Base-by-base conservation (phyloP, 2,113 vertebrate genomes). In the Cololabis saira region DNA sequence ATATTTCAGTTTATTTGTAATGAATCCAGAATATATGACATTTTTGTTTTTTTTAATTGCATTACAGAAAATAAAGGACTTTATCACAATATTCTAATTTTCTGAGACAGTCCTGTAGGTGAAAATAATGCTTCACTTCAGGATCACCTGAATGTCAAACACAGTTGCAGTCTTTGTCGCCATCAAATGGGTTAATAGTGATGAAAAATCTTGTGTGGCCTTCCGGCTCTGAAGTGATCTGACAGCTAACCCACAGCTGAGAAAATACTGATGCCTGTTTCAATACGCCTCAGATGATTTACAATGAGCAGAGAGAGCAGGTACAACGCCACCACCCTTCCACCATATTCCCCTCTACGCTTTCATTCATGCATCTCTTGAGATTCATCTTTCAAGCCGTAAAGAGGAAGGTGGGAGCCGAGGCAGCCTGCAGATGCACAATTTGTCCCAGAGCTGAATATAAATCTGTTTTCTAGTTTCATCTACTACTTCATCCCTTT, bases 301-400 rank as follows among this genome's bases (percentile, higher is more conserved):
- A 37, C 33, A 37, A 11, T 7, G 33, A 37, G 6, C 33, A 7
- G 6, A 37, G 33, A n/a, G 5, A 37, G 33, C 33, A 7, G 33
- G 33, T 37, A 37, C 33, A 37, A 7, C 6, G 10, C 33, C 6
- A 7, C 33, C 33, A 37, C 5, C 33, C 33, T 37, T 64, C 22
- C 56, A 55, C 45, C 52, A 41, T 18, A 18, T 45, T 42, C 9
- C 4, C 44, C 12, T 4, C 12, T 42, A 21, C 14, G 30, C 42
- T 3, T 64, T 63, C 51, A 56, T 75, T 78, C 50, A 51, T 55
- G 53, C 61, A 41, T 58, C 76, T 80, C 78, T 54, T 33, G 73
- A 74, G 84, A 81, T 58, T 49, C 14, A 5, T 52, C 19, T 58
- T 51, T 71, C 24, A 61, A 61, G 68, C 68, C 24, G 45, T 21